Base-by-base conservation (phyloP, 2,797 vertebrate genomes). In the Peromyscus melanophrys region DNA sequence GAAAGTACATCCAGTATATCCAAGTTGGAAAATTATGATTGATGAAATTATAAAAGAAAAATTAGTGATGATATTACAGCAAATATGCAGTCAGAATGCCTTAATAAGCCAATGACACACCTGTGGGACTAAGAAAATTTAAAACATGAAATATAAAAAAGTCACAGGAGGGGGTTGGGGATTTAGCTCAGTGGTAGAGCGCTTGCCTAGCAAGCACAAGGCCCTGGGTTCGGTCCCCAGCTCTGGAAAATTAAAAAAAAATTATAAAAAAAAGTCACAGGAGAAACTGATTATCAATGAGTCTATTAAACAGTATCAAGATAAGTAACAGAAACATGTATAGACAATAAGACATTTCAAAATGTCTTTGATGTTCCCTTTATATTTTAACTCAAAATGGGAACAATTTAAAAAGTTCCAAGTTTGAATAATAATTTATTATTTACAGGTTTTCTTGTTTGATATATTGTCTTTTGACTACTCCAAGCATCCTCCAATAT, bases 351-450 rank as follows among this genome's bases (percentile, higher is more conserved):
- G n/a, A n/a, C 19, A 80, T 81, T 14, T 49, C 5, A 90, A 71
- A 95, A 31, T 76, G 9, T 1, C 5, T 1, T 29, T 78, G 2
- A 11, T 40, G 43, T 34, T 71, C 37, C 76, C 40, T 75, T 71
- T 86, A 61, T 71, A 69, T 37, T 85, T 92, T 78, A 87, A 73
- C 75, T 46, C 88, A 93, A 25, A 46, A 49, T 17, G 16, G 75
- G 29, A 0, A 16, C 5, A 93, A 12, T 92, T 82, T 52, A 92
- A 31, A 89, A 96, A 95, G 11, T 52, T 93, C 37, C 49, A 95
- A 96, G 8, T 4, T 95, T 73, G 23, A 77, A 17, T 52, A 59
- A 4, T 81, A 77, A 78, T 14, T 77, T 82, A 93, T 1, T 31
- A 67, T 67, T 67, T 61, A 13, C 40, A 8, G 1, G 73, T 43